Base-by-base conservation (phyloP, 2,888 invertebrate genomes). In the Rhingia campestris region DNA sequence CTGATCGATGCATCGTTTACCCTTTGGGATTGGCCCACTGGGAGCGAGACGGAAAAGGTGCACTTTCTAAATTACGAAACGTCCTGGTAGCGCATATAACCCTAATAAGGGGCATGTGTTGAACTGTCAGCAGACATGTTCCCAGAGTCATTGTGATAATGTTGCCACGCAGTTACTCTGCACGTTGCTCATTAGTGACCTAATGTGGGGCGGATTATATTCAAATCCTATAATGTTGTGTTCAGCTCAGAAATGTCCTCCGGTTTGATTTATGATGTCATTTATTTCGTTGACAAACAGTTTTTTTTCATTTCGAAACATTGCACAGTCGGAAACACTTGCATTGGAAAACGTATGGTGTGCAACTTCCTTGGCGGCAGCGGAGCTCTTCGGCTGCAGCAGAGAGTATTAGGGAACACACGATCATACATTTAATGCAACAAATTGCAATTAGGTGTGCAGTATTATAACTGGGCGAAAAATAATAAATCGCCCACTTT, bases 261-360 rank as follows among this genome's bases (percentile, higher is more conserved):
- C 66, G 1, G 81, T 72, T 81, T 87, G 87, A 87, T 87, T 87
- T 87, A 87, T 86, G 81, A 80, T 70, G 86, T 86, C 86, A 86
- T 87, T 87, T 87, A 87, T 87, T 86, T 86, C 79, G 81, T 86
- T 86, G 86, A 87, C 86, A 84, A 84, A 84, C 80, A 43, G 84
- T 61, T 53, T 41, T 69, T 70, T 67, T 81, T 9, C 35, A 30
- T 49, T 53, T 61, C 14, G 32, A 45, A 67, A 53, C n/a, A 64
- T 63, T 43, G 2, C 49, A 66, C 61, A 64, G 47, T 81, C 70
- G 67, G 67, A 74, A 81, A 63, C 45, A 63, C 43, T 58, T 75
- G 64, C 22, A 41, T 32, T 32, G 12, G 33, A 12, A 37, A 12
- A 37, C 51, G 10, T 22, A 61, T 12, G 49, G 49, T 53, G 41